These are phyloP conservation scores for Oopsacas minuta DNA, from an alignment of 37 sponge, comb jelly and placozoan species.

Conservation along the genomic window DNA sequence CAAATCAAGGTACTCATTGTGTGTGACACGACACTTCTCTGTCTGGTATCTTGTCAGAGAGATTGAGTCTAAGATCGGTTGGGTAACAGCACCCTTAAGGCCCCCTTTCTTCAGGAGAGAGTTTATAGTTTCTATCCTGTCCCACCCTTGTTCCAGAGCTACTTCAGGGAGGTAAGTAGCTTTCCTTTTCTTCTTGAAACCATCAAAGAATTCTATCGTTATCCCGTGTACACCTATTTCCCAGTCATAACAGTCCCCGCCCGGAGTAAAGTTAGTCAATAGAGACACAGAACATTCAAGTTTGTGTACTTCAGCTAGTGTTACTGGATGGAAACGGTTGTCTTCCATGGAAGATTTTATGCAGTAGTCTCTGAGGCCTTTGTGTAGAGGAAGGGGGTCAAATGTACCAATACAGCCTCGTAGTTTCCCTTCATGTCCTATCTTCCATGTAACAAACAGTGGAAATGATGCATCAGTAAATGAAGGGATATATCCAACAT, in stretches of 20 bases:
- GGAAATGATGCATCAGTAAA: conserved; percentile 68
- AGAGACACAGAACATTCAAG: conserved; percentile 82
- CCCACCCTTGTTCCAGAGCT: conserved; percentile 91
- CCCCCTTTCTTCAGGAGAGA: conserved; percentile 83
- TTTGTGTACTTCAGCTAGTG: conserved; percentile 49
- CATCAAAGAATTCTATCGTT: conserved; percentile 65
- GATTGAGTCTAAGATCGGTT: conserved; percentile 39
- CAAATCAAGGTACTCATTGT: conserved; percentile 53
- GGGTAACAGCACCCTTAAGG: conserved; percentile 52
- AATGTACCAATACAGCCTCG: conserved; percentile 98
- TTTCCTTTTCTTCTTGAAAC: conserved; percentile 27
- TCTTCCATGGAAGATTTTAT: conserved; percentile 87
- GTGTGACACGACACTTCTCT: conserved; percentile 59
- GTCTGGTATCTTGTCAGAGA: conserved; percentile 65
- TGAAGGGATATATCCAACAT: conserved; percentile 23
- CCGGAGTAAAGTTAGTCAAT: conserved; percentile 75
- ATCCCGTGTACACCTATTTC: conserved; percentile 95
- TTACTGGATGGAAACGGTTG: conserved; percentile 74
- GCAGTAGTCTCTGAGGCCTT: conserved; percentile 79
- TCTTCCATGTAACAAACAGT: conserved; percentile 95
- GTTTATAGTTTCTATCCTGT: conserved; percentile 64
- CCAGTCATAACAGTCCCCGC: conserved; percentile 72
- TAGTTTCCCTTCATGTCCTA: conserved; percentile 45
- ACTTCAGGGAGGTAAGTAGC: conserved; percentile 98
- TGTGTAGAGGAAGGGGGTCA: conserved; percentile 58